Base-by-base conservation (phyloP, 1,140 invertebrate genomes). In the Asobara japonica region DNA sequence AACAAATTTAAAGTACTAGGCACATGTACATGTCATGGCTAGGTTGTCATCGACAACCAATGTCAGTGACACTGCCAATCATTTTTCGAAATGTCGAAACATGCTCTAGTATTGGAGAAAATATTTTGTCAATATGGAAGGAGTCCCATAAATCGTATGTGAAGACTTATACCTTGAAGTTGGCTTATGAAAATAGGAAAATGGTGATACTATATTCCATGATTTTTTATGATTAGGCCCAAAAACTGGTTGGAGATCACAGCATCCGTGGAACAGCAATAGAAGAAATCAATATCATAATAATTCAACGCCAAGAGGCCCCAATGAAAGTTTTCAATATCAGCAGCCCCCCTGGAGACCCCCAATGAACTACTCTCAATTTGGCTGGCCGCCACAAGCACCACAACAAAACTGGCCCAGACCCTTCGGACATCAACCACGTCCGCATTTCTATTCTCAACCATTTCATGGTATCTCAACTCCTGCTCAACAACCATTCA, bases 241-340 rank as follows among this genome's bases (percentile, higher is more conserved):
- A 62, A 76, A 72, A 25, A 18, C 56, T 41, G 68, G 36, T 38
- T 82, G 81, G 78, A 79, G 80, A 66, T 78, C 78, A 1, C 79
- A 79, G 66, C 81, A 85, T 77, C 81, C 82, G 6, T 83, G 82
- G 82, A 79, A 76, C 27, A 79, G 70, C 61, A 77, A 76, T 18
- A 25, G n/a, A 13, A 60, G 74, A 38, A 60, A 20, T 8, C 65
- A 78, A 20, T 31, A 75, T 33, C 65, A 56, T 66, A 66, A 62
- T 66, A 51, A 76, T 16, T 64, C 29, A 61, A 38, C 8, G 20
- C 68, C 38, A 38, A 69, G 36, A 30, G 16, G 11, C 2, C 56
- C 22, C n/a, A 67, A 36, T 29, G 38, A 25, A 10, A 48, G 29
- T 33, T 65, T 66, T 7, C 16, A 1, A 2, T 7, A 56, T 13